phyloP scores from a whole-genome alignment of 2,888 invertebrate species.

The Slavum lentiscoides region DNA sequence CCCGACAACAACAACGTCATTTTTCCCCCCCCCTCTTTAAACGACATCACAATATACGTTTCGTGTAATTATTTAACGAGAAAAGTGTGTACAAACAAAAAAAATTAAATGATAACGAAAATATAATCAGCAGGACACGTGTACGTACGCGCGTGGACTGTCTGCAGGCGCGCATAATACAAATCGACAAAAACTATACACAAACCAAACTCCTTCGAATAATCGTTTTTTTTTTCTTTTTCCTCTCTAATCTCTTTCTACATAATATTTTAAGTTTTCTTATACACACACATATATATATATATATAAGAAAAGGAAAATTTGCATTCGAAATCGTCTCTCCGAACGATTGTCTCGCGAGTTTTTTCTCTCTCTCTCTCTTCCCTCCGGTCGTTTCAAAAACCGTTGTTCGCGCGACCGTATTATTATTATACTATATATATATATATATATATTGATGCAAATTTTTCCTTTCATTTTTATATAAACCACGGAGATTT shows the following conservation, averaged over 20 bases:
- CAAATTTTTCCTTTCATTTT: constrained; percentile 50
- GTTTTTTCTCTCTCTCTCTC: too few species aligned
- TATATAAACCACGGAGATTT: constrained; percentile 45
- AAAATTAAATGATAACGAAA: too few species aligned
- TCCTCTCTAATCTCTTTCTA: constrained; percentile 3
- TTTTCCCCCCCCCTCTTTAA: too few species aligned
- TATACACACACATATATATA: too few species aligned
- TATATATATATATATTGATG: too few species aligned
- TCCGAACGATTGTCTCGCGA: background rate
- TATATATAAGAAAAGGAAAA: constrained; percentile 45
- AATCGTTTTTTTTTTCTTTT: background rate
- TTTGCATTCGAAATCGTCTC: constrained; percentile 30
- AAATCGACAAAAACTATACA: too few species aligned
- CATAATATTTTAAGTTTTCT: constrained; percentile 33
- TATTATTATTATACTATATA: background rate
- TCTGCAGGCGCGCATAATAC: too few species aligned
- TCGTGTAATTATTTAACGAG: constrained; percentile 12
- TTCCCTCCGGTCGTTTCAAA: too few species aligned
- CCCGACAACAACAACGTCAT: too few species aligned
- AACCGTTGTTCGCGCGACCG: background rate
- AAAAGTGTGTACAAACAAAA: too few species aligned
- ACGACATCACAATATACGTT: background rate
- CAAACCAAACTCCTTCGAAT: constrained; percentile 16
- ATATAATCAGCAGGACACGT: too few species aligned
- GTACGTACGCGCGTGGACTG: too few species aligned